Percentiles rank a stretch among this genome's conserved stretches.
These are phyloP conservation scores for Meles meles DNA, from an alignment of 2,113 vertebrate species.

Conservation along the genomic window DNA sequence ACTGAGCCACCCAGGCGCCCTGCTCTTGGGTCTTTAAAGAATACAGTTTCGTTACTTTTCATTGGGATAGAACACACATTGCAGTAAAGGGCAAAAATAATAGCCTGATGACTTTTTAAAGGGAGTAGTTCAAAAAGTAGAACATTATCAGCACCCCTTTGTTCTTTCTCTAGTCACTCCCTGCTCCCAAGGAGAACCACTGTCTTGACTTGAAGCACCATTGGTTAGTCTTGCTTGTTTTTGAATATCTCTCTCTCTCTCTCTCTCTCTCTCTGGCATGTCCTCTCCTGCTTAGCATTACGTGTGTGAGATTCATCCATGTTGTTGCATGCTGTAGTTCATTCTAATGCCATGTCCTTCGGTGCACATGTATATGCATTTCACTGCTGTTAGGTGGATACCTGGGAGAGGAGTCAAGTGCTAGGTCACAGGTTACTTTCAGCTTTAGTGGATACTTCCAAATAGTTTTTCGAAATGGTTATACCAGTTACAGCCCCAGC, in stretches of 20 bases:
- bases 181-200: not conserved
- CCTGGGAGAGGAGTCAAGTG: not conserved
- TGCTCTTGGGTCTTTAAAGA: not conserved
- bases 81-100: not conserved
- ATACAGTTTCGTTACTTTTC: not conserved
- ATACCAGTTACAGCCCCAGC: not conserved
- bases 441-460: not conserved
- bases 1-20: no score
- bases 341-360: not conserved
- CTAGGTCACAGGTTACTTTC: not conserved
- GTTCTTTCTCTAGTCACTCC: not conserved
- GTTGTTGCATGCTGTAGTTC: not conserved
- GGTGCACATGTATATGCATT: not conserved
- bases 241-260: not conserved
- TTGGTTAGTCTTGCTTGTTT: not conserved
- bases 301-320: not conserved
- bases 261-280: not conserved
- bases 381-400: not conserved
- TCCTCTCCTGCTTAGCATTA: not conserved
- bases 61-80: not conserved
- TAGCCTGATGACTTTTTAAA: not conserved
- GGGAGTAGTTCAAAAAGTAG: not conserved
- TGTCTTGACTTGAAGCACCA: not conserved
- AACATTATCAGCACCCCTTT: not conserved
- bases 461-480: not conserved